Percentiles rank a stretch among this genome's conserved stretches.
phyloP scores from a whole-genome alignment of 2,797 vertebrate genomes.

The Sus cebifrons region DNA sequence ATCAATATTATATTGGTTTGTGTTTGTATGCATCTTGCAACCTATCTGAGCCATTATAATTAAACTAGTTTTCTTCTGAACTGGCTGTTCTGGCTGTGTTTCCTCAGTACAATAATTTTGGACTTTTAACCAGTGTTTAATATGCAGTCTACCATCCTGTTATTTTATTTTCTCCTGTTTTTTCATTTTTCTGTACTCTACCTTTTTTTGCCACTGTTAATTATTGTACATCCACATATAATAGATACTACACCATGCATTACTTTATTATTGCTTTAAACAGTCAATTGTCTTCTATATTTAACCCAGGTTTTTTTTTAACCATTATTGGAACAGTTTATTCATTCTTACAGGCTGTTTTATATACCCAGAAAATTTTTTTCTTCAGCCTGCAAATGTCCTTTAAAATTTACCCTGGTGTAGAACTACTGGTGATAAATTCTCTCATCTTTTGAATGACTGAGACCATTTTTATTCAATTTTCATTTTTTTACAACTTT shows the following conservation, averaged over 20 bases:
- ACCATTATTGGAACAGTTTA: background rate
- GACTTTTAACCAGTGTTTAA: background rate
- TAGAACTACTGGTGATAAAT: background rate
- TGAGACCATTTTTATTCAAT: background rate
- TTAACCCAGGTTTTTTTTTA: background rate
- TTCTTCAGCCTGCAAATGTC: background rate
- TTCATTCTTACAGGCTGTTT: background rate
- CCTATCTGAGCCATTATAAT: background rate
- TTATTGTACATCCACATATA: background rate
- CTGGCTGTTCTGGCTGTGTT: background rate
- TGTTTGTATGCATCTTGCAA: background rate
- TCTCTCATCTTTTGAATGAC: background rate
- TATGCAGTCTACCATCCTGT: background rate
- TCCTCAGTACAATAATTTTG: background rate
- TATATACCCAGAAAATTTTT: background rate
- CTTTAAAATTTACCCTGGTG: background rate
- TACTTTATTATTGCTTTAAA: background rate
- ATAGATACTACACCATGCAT: background rate
- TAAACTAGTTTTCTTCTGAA: background rate
- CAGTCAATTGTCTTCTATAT: background rate
- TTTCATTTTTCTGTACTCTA: background rate
- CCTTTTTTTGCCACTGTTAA: background rate
- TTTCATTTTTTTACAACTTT: background rate
- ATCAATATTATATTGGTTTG: background rate
- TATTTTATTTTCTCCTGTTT: background rate